These are phyloP conservation scores for Arenaria interpres DNA, from an alignment of 2,113 vertebrate species.

Conservation along the genomic window DNA sequence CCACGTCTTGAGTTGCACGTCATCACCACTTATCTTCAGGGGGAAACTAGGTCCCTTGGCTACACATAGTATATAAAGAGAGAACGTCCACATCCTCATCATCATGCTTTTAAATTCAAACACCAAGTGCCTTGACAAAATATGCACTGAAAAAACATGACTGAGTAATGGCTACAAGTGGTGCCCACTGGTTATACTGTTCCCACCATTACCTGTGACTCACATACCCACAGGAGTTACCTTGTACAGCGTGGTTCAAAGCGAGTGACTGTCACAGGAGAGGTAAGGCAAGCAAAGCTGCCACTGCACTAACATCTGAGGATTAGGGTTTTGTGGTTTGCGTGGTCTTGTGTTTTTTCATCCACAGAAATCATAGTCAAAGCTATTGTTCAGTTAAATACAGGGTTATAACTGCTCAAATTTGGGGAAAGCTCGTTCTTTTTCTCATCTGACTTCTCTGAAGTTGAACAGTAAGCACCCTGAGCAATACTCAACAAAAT, in stretches of 20 bases:
- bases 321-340: neutral
- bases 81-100: neutral
- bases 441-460: neutral
- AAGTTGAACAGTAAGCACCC: neutral
- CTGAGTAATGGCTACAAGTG: neutral
- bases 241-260: neutral
- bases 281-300: neutral
- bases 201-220: neutral
- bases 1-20: neutral
- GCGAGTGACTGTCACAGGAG: neutral
- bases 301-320: neutral
- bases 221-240: neutral
- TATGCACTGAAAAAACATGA: neutral
- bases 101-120: neutral
- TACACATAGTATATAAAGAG: rapidly evolving
- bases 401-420: neutral
- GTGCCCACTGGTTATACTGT: neutral
- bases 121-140: neutral
- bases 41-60: neutral
- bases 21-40: neutral
- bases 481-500: neutral
- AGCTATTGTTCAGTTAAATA: neutral
- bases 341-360: neutral
- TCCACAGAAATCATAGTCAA: neutral
- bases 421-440: neutral